Base-by-base conservation (phyloP, 2,888 invertebrate species). In the Anticlea derivata region DNA sequence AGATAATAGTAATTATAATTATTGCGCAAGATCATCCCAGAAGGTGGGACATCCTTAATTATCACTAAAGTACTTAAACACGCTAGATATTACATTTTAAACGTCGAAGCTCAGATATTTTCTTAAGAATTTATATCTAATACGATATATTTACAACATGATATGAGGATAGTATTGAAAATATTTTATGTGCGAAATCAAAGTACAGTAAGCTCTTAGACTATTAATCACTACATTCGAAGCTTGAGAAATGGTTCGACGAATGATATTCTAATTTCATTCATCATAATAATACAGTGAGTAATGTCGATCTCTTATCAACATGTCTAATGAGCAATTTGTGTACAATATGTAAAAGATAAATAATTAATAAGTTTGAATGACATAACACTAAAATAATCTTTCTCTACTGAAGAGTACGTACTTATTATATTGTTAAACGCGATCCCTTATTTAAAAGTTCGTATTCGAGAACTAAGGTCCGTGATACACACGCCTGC, bases 41-140 rank as follows among this genome's bases (percentile, higher is more conserved):
- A 68, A 61, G 52, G 46, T 55, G 78, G 80, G 83, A 75, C 63
- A 74, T 80, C 82, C 71, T 74, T 79, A 78, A 75, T 75, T 80
- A 73, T 73, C 65, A 76, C 83, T 84, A 84, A 71, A 77, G 71
- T 84, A 80, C 84, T 84, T 86, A 86, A 80, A 78, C 85, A 86
- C 76, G 66, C 82, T 88, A 87, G 68, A 75, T 80, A 76, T 76
- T 80, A 79, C 75, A 78, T 73, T 80, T 81, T 86, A 86, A 87
- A 86, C 81, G 84, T 85, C 83, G 70, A 90, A 90, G 89, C 89
- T 90, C 89, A 90, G 87, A 87, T 86, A 88, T 86, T 83, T 53
- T 80, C 84, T 83, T 85, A 82, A 75, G 77, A 84, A 76, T 78
- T 82, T 78, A 80, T 73, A 76, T 72, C 77, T 83, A 83, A 78